A percentile compares a stretch with the other conserved stretches of the same genome.
Conservation (phyloP, 1,140 invertebrate genomes). For the Drosophila melanica region DNA sequence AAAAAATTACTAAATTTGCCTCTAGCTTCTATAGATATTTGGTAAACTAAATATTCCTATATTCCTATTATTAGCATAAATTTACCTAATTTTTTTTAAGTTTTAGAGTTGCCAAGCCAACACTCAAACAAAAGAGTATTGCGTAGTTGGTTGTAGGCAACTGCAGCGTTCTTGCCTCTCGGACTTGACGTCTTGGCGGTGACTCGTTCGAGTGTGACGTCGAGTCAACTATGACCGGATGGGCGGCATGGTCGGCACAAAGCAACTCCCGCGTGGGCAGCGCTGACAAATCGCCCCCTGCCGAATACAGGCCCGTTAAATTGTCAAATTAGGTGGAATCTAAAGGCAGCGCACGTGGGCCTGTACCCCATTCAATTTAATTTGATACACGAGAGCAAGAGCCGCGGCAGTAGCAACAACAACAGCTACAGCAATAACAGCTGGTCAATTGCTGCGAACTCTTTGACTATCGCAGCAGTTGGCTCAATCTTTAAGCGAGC, state of each 20-base stretch:
- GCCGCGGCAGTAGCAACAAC: background rate
- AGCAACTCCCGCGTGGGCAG: slow-evolving; percentile 5
- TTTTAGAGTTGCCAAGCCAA: no score
- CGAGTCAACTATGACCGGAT: background rate
- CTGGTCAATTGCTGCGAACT: slow-evolving; percentile 40
- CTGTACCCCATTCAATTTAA: slow-evolving; percentile 10
- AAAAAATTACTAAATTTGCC: no score
- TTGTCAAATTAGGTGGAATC: slow-evolving; percentile 64
- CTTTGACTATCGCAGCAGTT: slow-evolving; percentile 10
- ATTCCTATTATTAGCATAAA: no score
- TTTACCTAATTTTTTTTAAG: no score
- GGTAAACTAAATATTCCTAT: no score
- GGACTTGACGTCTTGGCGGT: no score
- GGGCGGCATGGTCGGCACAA: background rate
- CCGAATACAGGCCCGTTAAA: slow-evolving; percentile 50
- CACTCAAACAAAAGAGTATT: no score
- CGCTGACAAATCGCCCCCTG: background rate
- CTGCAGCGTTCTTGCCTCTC: no score
- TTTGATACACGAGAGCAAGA: slow-evolving; percentile 11
- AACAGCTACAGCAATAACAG: slow-evolving; percentile 19
- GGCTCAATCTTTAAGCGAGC: slow-evolving; percentile 8
- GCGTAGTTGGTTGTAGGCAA: no score
- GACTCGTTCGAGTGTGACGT: no score
- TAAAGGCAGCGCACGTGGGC: slow-evolving; percentile 19
- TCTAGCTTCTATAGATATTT: no score